phyloP scores from a whole-genome alignment of 2,888 invertebrate species.

The Hyposoter dolosus region DNA sequence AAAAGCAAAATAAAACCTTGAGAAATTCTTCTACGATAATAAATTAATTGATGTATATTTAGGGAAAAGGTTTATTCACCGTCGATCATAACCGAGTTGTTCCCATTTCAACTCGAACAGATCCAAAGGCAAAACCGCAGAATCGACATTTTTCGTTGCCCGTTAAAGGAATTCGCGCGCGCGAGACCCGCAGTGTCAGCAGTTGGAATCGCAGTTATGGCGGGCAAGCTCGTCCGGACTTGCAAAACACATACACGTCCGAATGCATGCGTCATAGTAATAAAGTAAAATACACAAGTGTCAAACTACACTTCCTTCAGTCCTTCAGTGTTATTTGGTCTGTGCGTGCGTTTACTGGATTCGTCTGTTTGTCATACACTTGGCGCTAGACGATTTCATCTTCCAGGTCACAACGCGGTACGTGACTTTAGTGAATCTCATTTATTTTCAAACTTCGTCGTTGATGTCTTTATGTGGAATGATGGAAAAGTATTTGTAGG shows the following conservation, averaged over 20 bases:
- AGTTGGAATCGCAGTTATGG: slow-evolving; percentile 1
- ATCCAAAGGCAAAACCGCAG: neutral
- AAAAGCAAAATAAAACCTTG: neutral
- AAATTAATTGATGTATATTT: neutral
- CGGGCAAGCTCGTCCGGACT: neutral
- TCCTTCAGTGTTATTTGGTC: neutral
- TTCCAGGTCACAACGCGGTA: neutral
- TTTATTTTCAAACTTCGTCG: neutral
- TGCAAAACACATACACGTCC: neutral
- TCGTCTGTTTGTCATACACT: neutral
- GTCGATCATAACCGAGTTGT: neutral
- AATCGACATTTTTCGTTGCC: neutral
- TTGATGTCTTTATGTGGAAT: neutral
- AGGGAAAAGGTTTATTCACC: neutral
- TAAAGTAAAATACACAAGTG: neutral
- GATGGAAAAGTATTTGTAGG: neutral
- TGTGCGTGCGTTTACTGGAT: neutral
- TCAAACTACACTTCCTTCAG: neutral
- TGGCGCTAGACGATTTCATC: neutral
- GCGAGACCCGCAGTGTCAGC: neutral
- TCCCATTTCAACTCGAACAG: neutral
- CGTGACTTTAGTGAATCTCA: neutral
- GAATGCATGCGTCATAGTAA: neutral
- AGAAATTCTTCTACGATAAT: neutral
- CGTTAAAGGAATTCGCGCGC: neutral